Conservation (phyloP, 2,113 vertebrate genomes). For the Marmota monax region DNA sequence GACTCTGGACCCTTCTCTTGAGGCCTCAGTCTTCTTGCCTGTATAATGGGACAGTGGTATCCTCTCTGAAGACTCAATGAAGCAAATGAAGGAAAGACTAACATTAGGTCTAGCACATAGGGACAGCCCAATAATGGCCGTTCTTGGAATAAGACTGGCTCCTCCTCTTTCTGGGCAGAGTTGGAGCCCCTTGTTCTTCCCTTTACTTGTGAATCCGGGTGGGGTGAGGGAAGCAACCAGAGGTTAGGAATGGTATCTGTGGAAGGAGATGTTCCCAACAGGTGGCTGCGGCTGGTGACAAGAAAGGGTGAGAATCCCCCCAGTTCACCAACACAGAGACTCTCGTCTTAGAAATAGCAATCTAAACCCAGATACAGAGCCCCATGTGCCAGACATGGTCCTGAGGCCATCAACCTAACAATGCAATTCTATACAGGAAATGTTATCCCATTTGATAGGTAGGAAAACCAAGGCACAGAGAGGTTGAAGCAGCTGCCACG, state of each 20-base stretch:
- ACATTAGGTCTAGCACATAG: neutral
- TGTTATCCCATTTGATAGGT: neutral
- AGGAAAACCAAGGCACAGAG: constrained; percentile 51
- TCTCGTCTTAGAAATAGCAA: neutral
- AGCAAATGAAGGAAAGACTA: neutral
- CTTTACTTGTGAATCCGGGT: neutral
- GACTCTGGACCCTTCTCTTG: too few species aligned
- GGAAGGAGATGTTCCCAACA: neutral
- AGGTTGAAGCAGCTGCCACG: neutral
- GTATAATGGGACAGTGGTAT: neutral
- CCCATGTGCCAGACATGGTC: neutral
- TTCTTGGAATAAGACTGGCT: neutral
- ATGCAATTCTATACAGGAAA: neutral
- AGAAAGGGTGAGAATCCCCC: neutral
- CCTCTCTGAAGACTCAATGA: neutral
- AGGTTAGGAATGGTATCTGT: neutral
- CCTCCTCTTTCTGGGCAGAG: neutral
- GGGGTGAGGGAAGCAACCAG: neutral
- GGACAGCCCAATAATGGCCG: neutral
- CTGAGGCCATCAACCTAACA: neutral
- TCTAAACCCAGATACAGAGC: neutral
- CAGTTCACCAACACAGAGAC: neutral
- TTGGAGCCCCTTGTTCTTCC: neutral
- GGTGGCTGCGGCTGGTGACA: neutral
- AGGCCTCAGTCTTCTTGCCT: neutral